Conservation (phyloP, 2,797 vertebrate species). For the Sebastes steindachneri region DNA sequence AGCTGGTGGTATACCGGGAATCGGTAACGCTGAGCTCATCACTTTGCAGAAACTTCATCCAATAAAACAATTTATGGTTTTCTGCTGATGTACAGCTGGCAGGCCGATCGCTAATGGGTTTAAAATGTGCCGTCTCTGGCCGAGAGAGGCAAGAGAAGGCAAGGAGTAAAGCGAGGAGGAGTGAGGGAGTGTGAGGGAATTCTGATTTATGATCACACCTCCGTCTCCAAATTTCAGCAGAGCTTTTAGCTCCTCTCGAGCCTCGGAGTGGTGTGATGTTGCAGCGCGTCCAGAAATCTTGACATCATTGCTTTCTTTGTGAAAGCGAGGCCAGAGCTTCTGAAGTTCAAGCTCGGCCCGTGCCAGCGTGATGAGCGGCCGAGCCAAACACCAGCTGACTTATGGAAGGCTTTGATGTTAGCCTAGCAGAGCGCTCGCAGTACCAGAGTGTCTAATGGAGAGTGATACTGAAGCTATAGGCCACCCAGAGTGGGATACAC, state of each 20-base stretch:
- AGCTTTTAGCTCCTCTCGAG: constrained; percentile 57
- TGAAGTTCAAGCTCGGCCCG: constrained; percentile 43
- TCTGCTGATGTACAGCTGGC: constrained; percentile 86
- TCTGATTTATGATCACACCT: constrained; percentile 72
- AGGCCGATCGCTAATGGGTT: constrained; percentile 80
- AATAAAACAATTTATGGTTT: constrained; percentile 87
- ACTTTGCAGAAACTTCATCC: constrained; percentile 83
- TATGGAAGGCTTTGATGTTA: constrained; percentile 62
- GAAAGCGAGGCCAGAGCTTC: constrained; percentile 55
- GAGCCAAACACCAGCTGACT: constrained; percentile 71
- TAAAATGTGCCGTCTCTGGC: constrained; percentile 83
- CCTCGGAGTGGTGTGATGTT: constrained; percentile 62
- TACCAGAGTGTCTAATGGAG: constrained; percentile 11
- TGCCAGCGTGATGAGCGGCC: constrained; percentile 45
- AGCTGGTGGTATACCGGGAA: constrained; percentile 75
- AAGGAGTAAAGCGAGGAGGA: constrained; percentile 32
- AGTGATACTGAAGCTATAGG: constrained; percentile 17
- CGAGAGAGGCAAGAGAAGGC: constrained; percentile 30
- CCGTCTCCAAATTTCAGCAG: constrained; percentile 49
- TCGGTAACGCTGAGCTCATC: constrained; percentile 82
- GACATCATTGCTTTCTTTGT: constrained; percentile 73
- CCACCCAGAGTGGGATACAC: constrained; percentile 34
- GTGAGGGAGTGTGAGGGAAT: constrained; percentile 61
- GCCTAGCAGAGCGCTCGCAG: constrained; percentile 2
- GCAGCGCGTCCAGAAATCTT: constrained; percentile 61